These are phyloP conservation scores for Drosophila percnosoma DNA, from an alignment of 2,888 invertebrate genomes.

Conservation along the genomic window DNA sequence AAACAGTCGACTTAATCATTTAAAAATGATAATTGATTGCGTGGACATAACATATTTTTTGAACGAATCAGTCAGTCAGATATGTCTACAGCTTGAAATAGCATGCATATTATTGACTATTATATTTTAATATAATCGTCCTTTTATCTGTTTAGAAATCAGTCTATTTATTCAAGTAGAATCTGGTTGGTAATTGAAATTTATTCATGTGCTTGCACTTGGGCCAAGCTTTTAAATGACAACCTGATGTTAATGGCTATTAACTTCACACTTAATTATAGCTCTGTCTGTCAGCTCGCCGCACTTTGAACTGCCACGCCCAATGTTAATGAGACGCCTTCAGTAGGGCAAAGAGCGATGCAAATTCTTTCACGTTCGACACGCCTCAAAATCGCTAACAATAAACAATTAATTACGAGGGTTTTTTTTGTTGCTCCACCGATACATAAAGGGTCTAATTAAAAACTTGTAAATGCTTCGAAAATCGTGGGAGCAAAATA, in stretches of 20 bases:
- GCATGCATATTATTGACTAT: neutral
- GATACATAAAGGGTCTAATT: conserved; percentile 65
- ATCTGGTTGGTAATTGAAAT: neutral
- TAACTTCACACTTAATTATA: conserved; percentile 45
- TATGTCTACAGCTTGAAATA: neutral
- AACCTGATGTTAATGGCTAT: conserved; percentile 15
- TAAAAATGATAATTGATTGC: neutral
- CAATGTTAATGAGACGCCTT: conserved; percentile 16
- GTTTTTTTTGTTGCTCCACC: conserved; percentile 49
- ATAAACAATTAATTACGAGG: conserved; percentile 76
- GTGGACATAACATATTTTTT: rapidly evolving
- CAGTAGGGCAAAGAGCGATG: conserved; percentile 32
- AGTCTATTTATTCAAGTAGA: neutral
- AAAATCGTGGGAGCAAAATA: conserved; percentile 18
- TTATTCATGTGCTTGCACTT: neutral
- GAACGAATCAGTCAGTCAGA: neutral
- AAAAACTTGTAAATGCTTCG: conserved; percentile 66
- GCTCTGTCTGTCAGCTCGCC: neutral
- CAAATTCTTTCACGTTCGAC: conserved; percentile 34
- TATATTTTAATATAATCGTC: neutral
- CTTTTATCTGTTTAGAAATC: neutral
- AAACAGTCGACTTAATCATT: too few species aligned
- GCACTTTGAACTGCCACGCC: conserved; percentile 26
- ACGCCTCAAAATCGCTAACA: conserved; percentile 54
- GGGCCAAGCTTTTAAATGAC: neutral